phyloP scores from a whole-genome alignment of 2,888 invertebrate species.

The Helobdella robusta region DNA sequence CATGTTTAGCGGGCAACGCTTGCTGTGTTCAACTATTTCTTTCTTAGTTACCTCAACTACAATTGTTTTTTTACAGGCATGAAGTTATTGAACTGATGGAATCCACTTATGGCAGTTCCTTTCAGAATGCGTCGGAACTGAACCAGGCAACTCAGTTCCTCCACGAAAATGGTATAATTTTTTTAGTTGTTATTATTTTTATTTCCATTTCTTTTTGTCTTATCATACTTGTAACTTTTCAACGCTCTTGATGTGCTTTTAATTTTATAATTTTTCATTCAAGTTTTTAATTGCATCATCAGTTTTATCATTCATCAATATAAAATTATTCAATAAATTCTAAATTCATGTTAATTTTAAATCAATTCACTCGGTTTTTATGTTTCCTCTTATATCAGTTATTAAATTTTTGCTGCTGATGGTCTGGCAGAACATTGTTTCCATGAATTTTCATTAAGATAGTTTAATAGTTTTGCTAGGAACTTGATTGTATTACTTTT shows the following conservation, averaged over 20 bases:
- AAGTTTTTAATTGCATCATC: no score
- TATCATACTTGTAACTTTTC: neutral
- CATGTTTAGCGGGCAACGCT: no score
- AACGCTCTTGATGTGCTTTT: neutral
- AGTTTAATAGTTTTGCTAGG: neutral
- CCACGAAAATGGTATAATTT: constrained; percentile 77
- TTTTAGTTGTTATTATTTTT: neutral
- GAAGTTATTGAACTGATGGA: constrained; percentile 57
- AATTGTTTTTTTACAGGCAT: constrained; percentile 42
- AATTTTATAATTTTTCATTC: no score
- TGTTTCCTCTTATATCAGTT: no score
- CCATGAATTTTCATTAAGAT: neutral
- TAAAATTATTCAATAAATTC: no score
- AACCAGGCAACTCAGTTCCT: constrained; percentile 92
- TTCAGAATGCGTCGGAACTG: constrained; percentile 78
- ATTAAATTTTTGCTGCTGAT: no score
- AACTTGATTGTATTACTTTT: neutral
- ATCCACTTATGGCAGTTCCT: constrained; percentile 62
- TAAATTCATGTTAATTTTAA: no score
- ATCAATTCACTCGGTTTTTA: no score
- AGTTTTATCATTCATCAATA: no score
- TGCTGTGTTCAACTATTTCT: neutral
- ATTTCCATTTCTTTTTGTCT: neutral
- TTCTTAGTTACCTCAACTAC: neutral
- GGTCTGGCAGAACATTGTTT: no score